Evolutionary conservation across 2,888 invertebrate species (phyloP).

Genomic region (Holacanthella duospinosa): DNA sequence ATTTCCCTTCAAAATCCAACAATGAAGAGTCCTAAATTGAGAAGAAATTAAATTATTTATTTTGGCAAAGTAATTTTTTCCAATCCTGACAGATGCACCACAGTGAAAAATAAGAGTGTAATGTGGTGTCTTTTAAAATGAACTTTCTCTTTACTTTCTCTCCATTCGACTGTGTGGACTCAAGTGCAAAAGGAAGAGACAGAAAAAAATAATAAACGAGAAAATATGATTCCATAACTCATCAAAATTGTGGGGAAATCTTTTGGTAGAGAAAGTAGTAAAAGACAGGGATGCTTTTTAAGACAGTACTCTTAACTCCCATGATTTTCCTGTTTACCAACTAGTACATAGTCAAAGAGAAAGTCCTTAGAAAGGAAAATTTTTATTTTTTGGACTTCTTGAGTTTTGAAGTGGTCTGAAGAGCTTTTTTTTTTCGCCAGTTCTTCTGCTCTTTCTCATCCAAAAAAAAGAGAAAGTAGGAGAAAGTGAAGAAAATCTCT

Average conservation of each 20-base stretch:
- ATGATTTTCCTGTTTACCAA: constrained; percentile 4
- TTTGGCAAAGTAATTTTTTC: too few relatives aligned
- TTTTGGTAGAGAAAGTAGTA: neutral
- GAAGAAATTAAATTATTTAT: too few relatives aligned
- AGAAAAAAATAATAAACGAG: constrained; percentile 16
- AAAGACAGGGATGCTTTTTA: constrained; percentile 1
- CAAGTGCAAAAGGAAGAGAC: neutral
- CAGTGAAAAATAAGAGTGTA: neutral
- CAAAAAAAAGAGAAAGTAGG: too few relatives aligned
- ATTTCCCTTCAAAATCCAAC: too few relatives aligned
- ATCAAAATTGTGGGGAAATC: constrained; percentile 14
- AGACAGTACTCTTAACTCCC: too few relatives aligned
- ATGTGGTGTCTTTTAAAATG: neutral
- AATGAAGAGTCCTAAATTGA: too few relatives aligned
- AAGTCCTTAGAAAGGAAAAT: neutral
- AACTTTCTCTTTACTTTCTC: neutral
- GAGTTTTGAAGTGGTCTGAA: neutral
- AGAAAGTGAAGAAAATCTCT: neutral
- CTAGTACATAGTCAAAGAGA: neutral
- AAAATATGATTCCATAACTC: constrained; percentile 29
- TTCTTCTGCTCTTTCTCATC: neutral
- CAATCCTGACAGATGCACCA: neutral
- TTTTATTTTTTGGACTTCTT: neutral
- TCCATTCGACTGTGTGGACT: neutral
- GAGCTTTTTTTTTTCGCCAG: neutral